Percentiles rank a stretch among this genome's conserved stretches.
Evolutionary conservation across 2,113 vertebrate species (phyloP).

Genomic region (Albula goreensis): DNA sequence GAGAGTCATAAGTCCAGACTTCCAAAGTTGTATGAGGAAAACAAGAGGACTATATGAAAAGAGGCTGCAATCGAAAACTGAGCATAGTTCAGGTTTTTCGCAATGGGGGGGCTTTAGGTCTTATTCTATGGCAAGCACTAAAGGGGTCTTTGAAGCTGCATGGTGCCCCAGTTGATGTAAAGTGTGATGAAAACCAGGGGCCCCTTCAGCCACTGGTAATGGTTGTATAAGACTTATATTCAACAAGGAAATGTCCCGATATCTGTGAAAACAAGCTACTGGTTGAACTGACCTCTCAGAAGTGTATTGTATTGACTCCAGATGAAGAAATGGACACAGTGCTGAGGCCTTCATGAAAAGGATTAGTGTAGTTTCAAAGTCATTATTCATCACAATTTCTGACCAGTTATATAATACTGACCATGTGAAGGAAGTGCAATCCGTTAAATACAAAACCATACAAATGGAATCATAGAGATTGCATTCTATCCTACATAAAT

Average conservation of each 20-base stretch:
- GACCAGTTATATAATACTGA: no score
- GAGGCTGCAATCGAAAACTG: background rate
- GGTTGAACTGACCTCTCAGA: background rate
- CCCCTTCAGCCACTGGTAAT: background rate
- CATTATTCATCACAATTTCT: no score
- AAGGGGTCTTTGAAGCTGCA: background rate
- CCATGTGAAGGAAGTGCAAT: no score
- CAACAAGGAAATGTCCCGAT: background rate
- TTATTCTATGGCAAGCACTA: background rate
- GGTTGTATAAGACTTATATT: background rate
- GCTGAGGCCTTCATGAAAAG: no score
- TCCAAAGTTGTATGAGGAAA: background rate
- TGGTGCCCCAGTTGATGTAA: background rate
- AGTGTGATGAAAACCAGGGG: background rate
- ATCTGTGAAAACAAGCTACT: background rate
- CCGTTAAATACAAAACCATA: no score
- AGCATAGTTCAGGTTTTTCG: background rate
- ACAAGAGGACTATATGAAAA: background rate
- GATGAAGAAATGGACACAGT: no score
- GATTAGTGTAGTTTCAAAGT: no score
- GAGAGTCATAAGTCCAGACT: background rate
- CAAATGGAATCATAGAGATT: no score
- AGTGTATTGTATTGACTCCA: background rate
- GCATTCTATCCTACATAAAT: no score
- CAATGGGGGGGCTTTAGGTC: background rate